Evolutionary conservation across 2,888 invertebrate species (phyloP).

Genomic region (Apodemia duryi): DNA sequence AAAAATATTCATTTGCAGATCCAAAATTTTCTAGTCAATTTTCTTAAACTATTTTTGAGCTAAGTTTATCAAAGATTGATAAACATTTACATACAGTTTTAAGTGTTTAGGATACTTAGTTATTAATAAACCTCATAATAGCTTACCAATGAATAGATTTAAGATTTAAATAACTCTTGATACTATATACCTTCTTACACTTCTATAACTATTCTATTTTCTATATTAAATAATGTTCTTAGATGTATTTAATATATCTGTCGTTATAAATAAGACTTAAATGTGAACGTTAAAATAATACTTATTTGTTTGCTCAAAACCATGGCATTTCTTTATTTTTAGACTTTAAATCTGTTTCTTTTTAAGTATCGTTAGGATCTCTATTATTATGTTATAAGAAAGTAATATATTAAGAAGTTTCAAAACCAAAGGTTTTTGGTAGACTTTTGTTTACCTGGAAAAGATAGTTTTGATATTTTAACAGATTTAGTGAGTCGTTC

Average conservation of each 20-base stretch:
- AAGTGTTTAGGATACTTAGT: conserved; percentile 25
- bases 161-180: conserved; percentile 28
- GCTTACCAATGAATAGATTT: conserved; percentile 57
- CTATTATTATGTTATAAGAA: conserved; percentile 39
- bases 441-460: conserved; percentile 50
- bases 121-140: conserved; percentile 43
- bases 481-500: conserved; percentile 34
- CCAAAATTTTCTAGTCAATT: conserved; percentile 76
- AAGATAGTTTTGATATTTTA: conserved; percentile 32
- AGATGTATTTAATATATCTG: conserved; percentile 20
- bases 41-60: conserved; percentile 44
- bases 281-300: conserved; percentile 33
- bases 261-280: conserved; percentile 24
- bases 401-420: conserved; percentile 36
- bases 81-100: conserved; percentile 26
- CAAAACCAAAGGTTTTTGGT: conserved; percentile 49
- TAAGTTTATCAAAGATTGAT: conserved; percentile 43
- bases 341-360: conserved; percentile 44
- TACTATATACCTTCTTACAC: conserved; percentile 22
- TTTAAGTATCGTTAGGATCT: conserved; percentile 54
- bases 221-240: conserved; percentile 18
- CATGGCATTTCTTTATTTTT: conserved; percentile 69
- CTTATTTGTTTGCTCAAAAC: conserved; percentile 71
- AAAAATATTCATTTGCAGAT: conserved; percentile 51
- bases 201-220: conserved; percentile 23